These are phyloP conservation scores for Kuschelorhynchus macadamiae DNA, from an alignment of 2,888 invertebrate genomes.

Conservation along the genomic window DNA sequence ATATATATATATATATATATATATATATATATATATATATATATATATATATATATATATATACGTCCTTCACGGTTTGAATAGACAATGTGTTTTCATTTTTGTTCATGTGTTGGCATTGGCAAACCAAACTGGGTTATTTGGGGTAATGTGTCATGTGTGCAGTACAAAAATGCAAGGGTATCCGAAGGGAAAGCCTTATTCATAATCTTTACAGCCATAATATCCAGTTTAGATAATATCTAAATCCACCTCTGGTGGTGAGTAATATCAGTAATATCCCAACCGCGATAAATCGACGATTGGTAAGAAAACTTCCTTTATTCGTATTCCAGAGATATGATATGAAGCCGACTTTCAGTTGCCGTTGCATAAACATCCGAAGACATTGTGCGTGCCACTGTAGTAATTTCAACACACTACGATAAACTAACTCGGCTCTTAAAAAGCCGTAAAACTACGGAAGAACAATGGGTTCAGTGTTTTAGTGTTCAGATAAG, in stretches of 20 bases:
- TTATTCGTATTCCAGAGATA: constrained; percentile 16
- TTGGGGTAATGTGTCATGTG: no score
- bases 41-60: no score
- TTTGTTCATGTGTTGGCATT: no score
- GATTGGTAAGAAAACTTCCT: constrained; percentile 12
- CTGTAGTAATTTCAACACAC: constrained; percentile 28
- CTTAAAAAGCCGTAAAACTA: constrained; percentile 29
- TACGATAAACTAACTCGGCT: constrained; percentile 10
- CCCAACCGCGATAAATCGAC: constrained; percentile 11
- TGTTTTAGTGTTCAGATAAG: constrained; percentile 12
- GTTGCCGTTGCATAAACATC: constrained; percentile 28
- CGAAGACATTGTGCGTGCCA: constrained; percentile 20
- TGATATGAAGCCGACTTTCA: constrained; percentile 7
- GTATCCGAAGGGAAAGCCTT: no score
- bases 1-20: no score
- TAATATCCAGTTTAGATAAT: no score
- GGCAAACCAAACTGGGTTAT: no score
- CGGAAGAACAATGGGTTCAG: constrained; percentile 20
- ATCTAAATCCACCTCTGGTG: not conserved
- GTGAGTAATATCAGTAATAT: not conserved
- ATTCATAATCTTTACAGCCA: no score
- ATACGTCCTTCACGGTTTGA: no score
- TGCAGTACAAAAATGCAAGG: no score
- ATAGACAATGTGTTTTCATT: no score
- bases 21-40: no score